phyloP scores from a whole-genome alignment of 2,113 vertebrate species.

The Sinocyclocheilus rhinocerous region DNA sequence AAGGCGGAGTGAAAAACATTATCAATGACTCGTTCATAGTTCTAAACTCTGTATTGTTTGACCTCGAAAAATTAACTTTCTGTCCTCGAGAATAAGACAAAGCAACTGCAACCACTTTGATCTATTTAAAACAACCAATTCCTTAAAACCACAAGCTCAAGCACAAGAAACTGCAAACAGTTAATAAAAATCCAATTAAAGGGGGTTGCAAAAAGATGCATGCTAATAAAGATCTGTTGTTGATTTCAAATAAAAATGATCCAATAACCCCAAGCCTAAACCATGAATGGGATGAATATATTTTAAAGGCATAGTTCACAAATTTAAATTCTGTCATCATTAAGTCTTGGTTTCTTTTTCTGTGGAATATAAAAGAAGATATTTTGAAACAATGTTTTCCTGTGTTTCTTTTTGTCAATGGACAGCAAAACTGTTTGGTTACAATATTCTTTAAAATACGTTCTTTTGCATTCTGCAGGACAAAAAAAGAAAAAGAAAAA shows the following conservation, averaged over 20 bases:
- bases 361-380: not conserved
- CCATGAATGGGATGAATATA: not conserved
- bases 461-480: not conserved
- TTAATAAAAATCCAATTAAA: conserved; percentile 12
- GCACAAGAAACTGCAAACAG: not conserved
- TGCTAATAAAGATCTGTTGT: conserved; percentile 24
- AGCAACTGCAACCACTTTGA: not conserved
- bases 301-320: not conserved
- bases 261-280: not conserved
- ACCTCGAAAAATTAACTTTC: not conserved
- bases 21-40: not conserved
- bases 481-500: not conserved
- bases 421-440: no score
- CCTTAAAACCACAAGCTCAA: not conserved
- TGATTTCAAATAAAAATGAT: conserved; percentile 18
- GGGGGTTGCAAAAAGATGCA: not conserved
- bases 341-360: not conserved
- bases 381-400: not conserved
- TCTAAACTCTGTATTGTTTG: not conserved
- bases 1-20: not conserved
- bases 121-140: not conserved
- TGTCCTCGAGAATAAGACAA: not conserved
- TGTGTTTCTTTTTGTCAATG: no score
- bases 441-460: no score
- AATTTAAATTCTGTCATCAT: not conserved